A percentile compares a stretch with the other conserved stretches of the same genome.
Conservation (phyloP, 2,797 vertebrate genomes). For the Chromobotia macracanthus region DNA sequence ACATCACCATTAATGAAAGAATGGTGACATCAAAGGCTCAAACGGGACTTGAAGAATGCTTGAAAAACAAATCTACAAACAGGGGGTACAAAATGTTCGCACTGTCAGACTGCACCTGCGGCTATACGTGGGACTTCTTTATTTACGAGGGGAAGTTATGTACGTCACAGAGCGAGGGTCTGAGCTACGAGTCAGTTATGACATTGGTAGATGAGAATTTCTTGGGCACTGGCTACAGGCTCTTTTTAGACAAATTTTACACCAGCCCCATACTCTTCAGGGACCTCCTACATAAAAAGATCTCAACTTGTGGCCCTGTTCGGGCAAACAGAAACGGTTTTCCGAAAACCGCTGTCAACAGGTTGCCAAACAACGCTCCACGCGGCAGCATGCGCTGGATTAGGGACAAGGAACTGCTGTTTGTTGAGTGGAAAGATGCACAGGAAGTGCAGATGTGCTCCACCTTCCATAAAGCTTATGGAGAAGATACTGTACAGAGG, state of each 20-base stretch:
- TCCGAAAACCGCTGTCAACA: background rate
- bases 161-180: slow-evolving; percentile 58
- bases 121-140: slow-evolving; percentile 71
- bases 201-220: slow-evolving; percentile 61
- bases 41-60: slow-evolving; percentile 66
- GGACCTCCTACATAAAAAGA: slow-evolving; percentile 10
- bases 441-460: slow-evolving; percentile 41
- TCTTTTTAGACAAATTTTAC: slow-evolving; percentile 74
- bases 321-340: slow-evolving; percentile 52
- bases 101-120: slow-evolving; percentile 65
- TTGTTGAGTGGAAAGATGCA: slow-evolving; percentile 42
- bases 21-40: slow-evolving; percentile 70
- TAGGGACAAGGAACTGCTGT: slow-evolving; percentile 38
- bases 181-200: slow-evolving; percentile 68
- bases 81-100: slow-evolving; percentile 74
- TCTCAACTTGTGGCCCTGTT: slow-evolving; percentile 61
- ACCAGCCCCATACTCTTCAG: slow-evolving; percentile 66
- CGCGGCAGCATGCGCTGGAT: slow-evolving; percentile 43
- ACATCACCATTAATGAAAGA: slow-evolving; percentile 71
- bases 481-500: background rate
- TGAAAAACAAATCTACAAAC: slow-evolving; percentile 67
- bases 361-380: background rate
- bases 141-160: slow-evolving; percentile 62
- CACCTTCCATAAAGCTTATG: slow-evolving; percentile 39
- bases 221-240: slow-evolving; percentile 70